phyloP scores from a whole-genome alignment of 2,797 vertebrate species.

The Nannoperca obscura region DNA sequence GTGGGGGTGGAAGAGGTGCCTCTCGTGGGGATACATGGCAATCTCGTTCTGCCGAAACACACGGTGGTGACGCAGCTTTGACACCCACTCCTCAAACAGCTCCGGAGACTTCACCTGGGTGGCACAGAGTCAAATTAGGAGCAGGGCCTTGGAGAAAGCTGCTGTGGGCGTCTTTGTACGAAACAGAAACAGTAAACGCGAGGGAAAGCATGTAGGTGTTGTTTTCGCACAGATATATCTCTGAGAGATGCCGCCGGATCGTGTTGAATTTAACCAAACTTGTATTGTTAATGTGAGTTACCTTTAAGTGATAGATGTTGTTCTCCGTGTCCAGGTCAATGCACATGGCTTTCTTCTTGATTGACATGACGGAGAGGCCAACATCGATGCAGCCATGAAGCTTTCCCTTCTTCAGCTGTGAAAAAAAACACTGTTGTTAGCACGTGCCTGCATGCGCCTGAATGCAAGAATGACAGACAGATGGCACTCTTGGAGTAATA shows the following conservation, averaged over 20 bases:
- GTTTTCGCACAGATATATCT: not conserved
- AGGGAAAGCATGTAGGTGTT: not conserved
- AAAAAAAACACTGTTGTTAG: slow-evolving; percentile 26
- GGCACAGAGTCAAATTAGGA: slow-evolving; percentile 30
- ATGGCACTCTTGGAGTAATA: slow-evolving; percentile 57
- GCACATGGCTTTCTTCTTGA: slow-evolving; percentile 96
- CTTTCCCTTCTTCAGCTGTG: slow-evolving; percentile 93
- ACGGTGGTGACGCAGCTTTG: slow-evolving; percentile 93
- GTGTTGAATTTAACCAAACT: not conserved
- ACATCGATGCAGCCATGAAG: slow-evolving; percentile 95
- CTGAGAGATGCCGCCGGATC: not conserved
- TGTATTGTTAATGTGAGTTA: slow-evolving; percentile 54
- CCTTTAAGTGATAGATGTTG: slow-evolving; percentile 98
- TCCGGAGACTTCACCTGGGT: slow-evolving; percentile 92
- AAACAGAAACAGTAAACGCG: slow-evolving; percentile 16
- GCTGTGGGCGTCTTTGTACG: not conserved
- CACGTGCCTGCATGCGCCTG: not conserved
- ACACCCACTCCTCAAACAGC: slow-evolving; percentile 95
- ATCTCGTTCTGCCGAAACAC: slow-evolving; percentile 98
- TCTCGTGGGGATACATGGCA: slow-evolving; percentile 91
- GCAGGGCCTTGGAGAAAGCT: not conserved
- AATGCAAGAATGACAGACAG: slow-evolving; percentile 11
- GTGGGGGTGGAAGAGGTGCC: slow-evolving; percentile 87
- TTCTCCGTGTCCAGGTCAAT: slow-evolving; percentile 96
- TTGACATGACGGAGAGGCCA: slow-evolving; percentile 97